Percentiles rank a stretch among this genome's conserved stretches.
phyloP scores from a whole-genome alignment of 2,888 invertebrate genomes.

The Epirrhoe alternata region DNA sequence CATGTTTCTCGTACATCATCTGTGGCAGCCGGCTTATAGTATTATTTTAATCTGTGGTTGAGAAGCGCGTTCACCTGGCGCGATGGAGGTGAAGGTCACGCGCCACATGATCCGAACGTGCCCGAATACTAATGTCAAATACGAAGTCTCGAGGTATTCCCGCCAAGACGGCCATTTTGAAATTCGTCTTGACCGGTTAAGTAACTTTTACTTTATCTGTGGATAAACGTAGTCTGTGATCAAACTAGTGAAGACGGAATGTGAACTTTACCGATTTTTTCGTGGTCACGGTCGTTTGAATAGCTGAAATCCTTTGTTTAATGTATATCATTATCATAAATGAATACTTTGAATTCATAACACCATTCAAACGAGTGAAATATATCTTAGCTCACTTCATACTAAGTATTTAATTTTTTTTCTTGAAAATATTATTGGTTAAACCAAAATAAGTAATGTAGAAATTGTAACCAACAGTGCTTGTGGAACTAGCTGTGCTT shows the following conservation, averaged over 20 bases:
- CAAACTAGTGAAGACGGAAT: conserved; percentile 51
- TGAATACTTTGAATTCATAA: not conserved
- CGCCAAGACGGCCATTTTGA: conserved; percentile 74
- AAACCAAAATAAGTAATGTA: not conserved
- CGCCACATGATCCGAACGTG: conserved; percentile 61
- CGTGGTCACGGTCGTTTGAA: conserved; percentile 42
- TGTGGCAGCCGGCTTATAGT: conserved; percentile 1
- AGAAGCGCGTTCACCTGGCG: conserved; percentile 71
- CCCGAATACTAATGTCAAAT: conserved; percentile 71
- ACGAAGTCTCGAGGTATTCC: conserved; percentile 57
- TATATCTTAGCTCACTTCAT: not conserved
- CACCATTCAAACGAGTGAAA: not conserved
- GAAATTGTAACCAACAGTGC: not conserved
- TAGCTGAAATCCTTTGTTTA: conserved; percentile 34
- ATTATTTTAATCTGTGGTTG: conserved; percentile 23
- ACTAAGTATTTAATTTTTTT: not conserved
- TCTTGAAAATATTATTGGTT: not conserved
- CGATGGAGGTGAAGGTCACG: conserved; percentile 81
- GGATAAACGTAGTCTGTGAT: conserved; percentile 37
- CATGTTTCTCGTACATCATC: not conserved
- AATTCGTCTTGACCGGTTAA: conserved; percentile 74
- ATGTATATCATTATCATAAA: conserved; percentile 43
- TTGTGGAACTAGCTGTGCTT: not conserved
- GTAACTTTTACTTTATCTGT: conserved; percentile 13
- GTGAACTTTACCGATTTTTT: conserved; percentile 59